phyloP scores from a whole-genome alignment of 2,888 invertebrate genomes.

The Lasiommata megera region DNA sequence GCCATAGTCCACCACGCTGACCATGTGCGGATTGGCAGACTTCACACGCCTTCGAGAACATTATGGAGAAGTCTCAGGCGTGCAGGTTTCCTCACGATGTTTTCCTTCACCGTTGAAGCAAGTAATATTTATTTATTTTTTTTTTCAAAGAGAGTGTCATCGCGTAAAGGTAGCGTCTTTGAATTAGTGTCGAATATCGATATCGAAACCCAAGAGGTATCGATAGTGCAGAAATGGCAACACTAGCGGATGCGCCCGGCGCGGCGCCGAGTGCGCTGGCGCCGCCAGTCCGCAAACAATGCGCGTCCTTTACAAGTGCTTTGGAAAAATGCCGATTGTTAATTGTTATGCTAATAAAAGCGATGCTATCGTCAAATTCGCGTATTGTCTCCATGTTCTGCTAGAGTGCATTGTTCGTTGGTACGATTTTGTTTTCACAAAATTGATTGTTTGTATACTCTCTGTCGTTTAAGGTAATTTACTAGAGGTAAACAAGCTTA shows the following conservation, averaged over 20 bases:
- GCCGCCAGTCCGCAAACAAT: slow-evolving; percentile 68
- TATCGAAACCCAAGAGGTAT: background rate
- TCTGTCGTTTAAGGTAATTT: too few species aligned
- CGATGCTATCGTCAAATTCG: slow-evolving; percentile 44
- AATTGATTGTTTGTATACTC: background rate
- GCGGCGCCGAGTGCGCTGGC: slow-evolving; percentile 48
- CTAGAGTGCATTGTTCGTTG: slow-evolving; percentile 3
- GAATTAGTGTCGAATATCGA: background rate
- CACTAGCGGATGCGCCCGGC: slow-evolving; percentile 75
- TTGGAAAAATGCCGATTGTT: slow-evolving; percentile 62
- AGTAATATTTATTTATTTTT: too few species aligned
- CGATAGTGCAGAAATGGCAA: slow-evolving; percentile 38
- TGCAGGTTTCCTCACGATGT: too few species aligned
- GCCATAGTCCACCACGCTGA: too few species aligned
- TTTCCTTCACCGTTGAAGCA: too few species aligned
- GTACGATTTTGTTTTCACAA: background rate
- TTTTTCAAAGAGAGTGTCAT: too few species aligned
- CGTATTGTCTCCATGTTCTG: slow-evolving; percentile 34
- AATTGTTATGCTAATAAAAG: slow-evolving; percentile 64
- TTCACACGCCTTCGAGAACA: too few species aligned
- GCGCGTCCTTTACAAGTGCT: slow-evolving; percentile 55
- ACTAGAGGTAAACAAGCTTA: too few species aligned
- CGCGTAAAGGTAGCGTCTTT: too few species aligned
- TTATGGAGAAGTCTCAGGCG: too few species aligned
- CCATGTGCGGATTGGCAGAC: too few species aligned